Evolutionary conservation across 2,113 vertebrate species (phyloP), one percentile per base, ranked within the genome.

Genomic region (Pao palembangensis): DNA sequence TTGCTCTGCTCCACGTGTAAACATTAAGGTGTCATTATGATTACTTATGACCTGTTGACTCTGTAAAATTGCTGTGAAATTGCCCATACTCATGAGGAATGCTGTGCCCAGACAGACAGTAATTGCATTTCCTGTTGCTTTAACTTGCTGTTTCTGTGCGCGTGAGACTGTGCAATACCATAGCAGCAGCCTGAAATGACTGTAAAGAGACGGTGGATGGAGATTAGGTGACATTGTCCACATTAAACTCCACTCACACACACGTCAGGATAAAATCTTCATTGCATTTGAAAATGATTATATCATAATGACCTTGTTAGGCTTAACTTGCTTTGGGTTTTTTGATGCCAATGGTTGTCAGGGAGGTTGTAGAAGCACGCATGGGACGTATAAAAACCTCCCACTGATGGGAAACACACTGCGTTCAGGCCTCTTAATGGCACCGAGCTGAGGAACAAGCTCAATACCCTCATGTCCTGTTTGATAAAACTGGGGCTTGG

Each of bases 41-140:
- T 85, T 82, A 90, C 84, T 85, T 87, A 86, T 49, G 60, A 87
- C 79, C 84, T 86, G 83, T 78, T 85, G 80, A 87, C 81, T 86
- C 72, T 64, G 75, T 77, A 54, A 88, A 87, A 89, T 88, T 78
- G 74, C 79, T 82, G 85, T 84, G 82, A 90, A 90, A 88, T 86
- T 86, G 81, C 74, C 78, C 76, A 41, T 74, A 64, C 80, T 80
- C 59, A 71, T 65, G 67, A 79, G 83, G 78, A 87, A 79, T 73
- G 66, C 58, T 51, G 75, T 6, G 31, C 69, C 65, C 61, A 82
- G 81, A 83, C 79, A 65, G 85, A 85, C 80, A 59, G 82, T 89
- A 88, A 90, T 91, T 90, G 84, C 83, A 87, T 85, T 90, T 87
- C 85, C 85, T 86, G 84, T 87, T 84, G 77, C 81, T 80, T 28